A percentile compares a stretch with the other conserved stretches of the same genome.
phyloP scores from a whole-genome alignment of 37 sponge, comb jelly and placozoan genomes.

The Petrosia ficiformis region DNA sequence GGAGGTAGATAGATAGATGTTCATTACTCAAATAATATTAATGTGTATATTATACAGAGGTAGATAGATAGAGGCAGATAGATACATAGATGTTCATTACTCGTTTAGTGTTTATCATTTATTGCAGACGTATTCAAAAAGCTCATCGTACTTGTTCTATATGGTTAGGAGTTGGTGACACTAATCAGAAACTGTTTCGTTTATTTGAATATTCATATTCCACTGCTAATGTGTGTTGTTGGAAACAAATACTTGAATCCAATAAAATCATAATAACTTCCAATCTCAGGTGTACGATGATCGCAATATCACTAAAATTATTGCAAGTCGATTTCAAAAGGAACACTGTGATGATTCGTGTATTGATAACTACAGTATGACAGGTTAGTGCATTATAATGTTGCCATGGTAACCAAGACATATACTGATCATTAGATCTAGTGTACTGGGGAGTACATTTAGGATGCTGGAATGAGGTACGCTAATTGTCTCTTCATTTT shows the following conservation, averaged over 20 bases:
- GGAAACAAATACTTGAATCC: neutral
- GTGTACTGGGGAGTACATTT: conserved; percentile 73
- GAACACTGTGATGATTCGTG: conserved; percentile 44
- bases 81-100: no score
- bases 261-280: neutral
- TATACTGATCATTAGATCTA: conserved; percentile 11
- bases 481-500: neutral
- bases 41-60: no score
- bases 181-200: conserved; percentile 35
- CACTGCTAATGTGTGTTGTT: conserved; percentile 36
- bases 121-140: conserved; percentile 40
- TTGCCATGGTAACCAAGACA: neutral
- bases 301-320: conserved; percentile 42
- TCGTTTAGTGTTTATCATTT: no score
- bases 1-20: neutral
- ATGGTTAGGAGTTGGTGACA: conserved; percentile 71
- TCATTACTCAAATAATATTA: no score
- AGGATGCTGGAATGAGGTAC: conserved; percentile 63
- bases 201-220: conserved; percentile 60
- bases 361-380: conserved; percentile 39
- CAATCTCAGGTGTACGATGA: conserved; percentile 44
- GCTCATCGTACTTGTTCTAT: conserved; percentile 74
- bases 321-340: conserved; percentile 26
- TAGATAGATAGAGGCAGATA: no score
- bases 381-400: conserved; percentile 2